phyloP scores from a whole-genome alignment of 2,888 invertebrate genomes.

The Drosophila paranaensis region DNA sequence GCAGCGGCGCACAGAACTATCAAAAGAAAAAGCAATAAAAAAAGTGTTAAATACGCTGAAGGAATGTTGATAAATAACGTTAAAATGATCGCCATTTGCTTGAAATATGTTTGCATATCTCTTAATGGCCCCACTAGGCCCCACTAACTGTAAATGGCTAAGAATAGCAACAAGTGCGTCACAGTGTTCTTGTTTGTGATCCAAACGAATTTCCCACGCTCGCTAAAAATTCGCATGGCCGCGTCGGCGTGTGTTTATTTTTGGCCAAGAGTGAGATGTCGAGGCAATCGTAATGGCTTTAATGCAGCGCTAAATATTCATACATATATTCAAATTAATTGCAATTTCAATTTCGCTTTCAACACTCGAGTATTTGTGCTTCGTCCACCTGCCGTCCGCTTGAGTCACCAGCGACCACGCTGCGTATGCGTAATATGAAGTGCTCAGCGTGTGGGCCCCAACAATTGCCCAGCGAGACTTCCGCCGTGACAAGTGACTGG shows the following conservation, averaged over 20 bases:
- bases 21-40: constrained; percentile 19
- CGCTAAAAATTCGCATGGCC: constrained; percentile 39
- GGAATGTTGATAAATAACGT: constrained; percentile 53
- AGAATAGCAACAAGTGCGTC: constrained; percentile 74
- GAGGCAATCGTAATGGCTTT: constrained; percentile 21
- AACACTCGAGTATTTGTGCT: constrained; percentile 6
- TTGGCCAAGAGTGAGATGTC: constrained; percentile 42
- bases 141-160: constrained; percentile 23
- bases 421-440: constrained; percentile 66
- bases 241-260: constrained; percentile 39
- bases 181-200: constrained; percentile 32
- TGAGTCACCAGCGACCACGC: constrained; percentile 64
- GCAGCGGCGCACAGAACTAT: constrained; percentile 49
- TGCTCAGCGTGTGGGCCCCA: constrained; percentile 36
- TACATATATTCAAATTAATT: constrained; percentile 28
- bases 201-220: constrained; percentile 71
- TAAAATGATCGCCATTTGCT: constrained; percentile 64
- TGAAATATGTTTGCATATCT: constrained; percentile 42
- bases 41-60: constrained; percentile 30
- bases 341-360: constrained; percentile 58
- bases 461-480: constrained; percentile 42
- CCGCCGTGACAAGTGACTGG: constrained; percentile 62
- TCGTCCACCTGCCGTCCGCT: constrained; percentile 16
- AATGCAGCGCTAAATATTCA: constrained; percentile 31
- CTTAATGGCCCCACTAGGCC: constrained; percentile 42